Percentiles rank a stretch among this genome's conserved stretches.
Conservation (phyloP, 1,140 invertebrate species). For the Nasonia vitripennis region DNA sequence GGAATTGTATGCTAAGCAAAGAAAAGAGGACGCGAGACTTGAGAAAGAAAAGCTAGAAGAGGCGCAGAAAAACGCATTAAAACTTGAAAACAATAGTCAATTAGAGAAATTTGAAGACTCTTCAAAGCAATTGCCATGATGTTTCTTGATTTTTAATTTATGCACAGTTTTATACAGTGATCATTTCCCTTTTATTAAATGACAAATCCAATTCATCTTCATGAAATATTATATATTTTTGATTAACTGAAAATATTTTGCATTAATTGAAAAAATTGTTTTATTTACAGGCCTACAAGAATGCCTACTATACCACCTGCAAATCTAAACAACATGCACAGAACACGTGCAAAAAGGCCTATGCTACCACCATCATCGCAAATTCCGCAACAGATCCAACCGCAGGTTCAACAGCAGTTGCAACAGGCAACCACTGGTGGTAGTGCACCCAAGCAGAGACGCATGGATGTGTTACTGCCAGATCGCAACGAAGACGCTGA, state of each 20-base stretch:
- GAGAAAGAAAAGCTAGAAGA: too few species aligned
- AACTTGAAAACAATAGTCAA: too few species aligned
- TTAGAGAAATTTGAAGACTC: too few species aligned
- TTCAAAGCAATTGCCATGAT: too few species aligned
- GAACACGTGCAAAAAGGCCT: slow-evolving; percentile 68
- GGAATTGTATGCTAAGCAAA: too few species aligned
- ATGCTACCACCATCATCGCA: slow-evolving; percentile 60
- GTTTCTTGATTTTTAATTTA: too few species aligned
- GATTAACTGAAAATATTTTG: too few species aligned
- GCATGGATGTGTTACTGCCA: slow-evolving; percentile 76
- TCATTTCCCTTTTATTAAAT: neutral
- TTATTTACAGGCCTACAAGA: slow-evolving; percentile 55
- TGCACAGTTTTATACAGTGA: too few species aligned
- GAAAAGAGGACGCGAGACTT: too few species aligned
- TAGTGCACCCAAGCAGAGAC: slow-evolving; percentile 66
- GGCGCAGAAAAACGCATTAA: too few species aligned
- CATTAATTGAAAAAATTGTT: neutral
- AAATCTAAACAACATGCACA: slow-evolving; percentile 56
- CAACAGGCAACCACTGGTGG: slow-evolving; percentile 53
- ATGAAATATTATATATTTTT: neutral
- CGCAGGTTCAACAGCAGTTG: slow-evolving; percentile 58
- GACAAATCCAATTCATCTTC: neutral
- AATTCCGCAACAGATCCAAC: slow-evolving; percentile 58
- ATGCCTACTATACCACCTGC: slow-evolving; percentile 59
- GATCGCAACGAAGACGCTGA: slow-evolving; percentile 79